phyloP scores from a whole-genome alignment of 2,113 vertebrate genomes.

The Cyrtonyx montezumae region DNA sequence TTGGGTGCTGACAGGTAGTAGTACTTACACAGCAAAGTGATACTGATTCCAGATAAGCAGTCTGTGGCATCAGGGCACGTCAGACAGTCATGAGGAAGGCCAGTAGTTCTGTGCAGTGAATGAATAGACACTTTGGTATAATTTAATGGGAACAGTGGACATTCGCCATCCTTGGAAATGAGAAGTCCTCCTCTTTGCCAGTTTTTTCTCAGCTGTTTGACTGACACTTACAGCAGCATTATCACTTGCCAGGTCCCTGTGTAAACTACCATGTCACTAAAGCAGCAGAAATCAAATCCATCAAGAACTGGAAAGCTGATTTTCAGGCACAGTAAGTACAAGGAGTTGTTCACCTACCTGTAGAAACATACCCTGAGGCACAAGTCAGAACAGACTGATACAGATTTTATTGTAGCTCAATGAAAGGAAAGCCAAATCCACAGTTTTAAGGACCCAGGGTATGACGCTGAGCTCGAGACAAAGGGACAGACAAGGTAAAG shows the following conservation, averaged over 20 bases:
- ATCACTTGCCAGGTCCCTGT: not conserved
- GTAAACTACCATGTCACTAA: not conserved
- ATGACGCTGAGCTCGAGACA: not conserved
- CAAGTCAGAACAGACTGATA: not conserved
- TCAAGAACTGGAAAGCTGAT: not conserved
- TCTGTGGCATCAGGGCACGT: not conserved
- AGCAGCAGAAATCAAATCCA: not conserved
- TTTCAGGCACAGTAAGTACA: constrained; percentile 1
- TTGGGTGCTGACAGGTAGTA: not conserved
- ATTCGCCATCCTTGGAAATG: not conserved
- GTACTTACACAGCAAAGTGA: not conserved
- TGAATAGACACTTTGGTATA: not conserved
- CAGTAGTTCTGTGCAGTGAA: not conserved
- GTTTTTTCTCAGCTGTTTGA: not conserved
- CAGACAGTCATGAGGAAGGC: not conserved
- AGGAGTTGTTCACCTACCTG: not conserved
- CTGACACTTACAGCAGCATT: not conserved
- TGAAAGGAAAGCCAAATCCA: not conserved
- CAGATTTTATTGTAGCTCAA: not conserved
- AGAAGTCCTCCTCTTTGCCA: not conserved
- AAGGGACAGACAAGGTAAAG: not conserved
- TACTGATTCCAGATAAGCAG: not conserved
- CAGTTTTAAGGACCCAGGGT: not conserved
- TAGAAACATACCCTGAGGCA: not conserved
- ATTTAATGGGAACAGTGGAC: not conserved